Evolutionary conservation across 1,140 invertebrate species (phyloP), one percentile per base, ranked within the genome.

Genomic region (Monochamus saltuarius): DNA sequence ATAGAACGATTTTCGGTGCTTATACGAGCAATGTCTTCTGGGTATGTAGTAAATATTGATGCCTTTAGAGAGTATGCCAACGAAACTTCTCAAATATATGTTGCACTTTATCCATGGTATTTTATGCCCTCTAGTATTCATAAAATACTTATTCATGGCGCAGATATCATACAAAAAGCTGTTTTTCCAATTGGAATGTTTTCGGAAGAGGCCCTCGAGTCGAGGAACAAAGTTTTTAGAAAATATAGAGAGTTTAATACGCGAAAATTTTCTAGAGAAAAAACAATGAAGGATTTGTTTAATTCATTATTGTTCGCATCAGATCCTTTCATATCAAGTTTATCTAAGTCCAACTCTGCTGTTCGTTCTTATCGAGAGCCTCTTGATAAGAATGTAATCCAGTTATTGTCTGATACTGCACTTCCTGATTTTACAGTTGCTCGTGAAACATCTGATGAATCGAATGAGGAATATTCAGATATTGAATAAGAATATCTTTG

Each of bases 131-230:
- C 66, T 9, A 66, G 46, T 49, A 49, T 70, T 1, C 70, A 72
- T 49, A 71, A 65, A 66, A 56, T 73, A 39, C 46, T 74, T 1
- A 64, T 70, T 8, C 71, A 75, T 62, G 68, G 69, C 39, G 35
- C 40, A 45, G 56, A 67, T 22, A 67, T 76, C 37, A 66, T 75
- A 8, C 8, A 39, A 40, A 7, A 39, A 16, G 56, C 56, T 16
- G 39, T 61, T 19, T 42, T 77, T 36, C 73, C 77, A 19, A 70
- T 77, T 29, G 75, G 73, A 7, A 58, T 70, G 56, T 47, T 76
- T 4, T 68, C 68, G 14, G 73, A 76, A 67, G 71, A 76, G 39
- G 73, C 71, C 8, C 68, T 68, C 46, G 74, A 78, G 56, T 42
- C 70, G 2, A 50, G 61, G 16, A 72, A 77, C 62, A 77, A 75